phyloP scores from a whole-genome alignment of 2,888 invertebrate species.

The Nasonia oneida region DNA sequence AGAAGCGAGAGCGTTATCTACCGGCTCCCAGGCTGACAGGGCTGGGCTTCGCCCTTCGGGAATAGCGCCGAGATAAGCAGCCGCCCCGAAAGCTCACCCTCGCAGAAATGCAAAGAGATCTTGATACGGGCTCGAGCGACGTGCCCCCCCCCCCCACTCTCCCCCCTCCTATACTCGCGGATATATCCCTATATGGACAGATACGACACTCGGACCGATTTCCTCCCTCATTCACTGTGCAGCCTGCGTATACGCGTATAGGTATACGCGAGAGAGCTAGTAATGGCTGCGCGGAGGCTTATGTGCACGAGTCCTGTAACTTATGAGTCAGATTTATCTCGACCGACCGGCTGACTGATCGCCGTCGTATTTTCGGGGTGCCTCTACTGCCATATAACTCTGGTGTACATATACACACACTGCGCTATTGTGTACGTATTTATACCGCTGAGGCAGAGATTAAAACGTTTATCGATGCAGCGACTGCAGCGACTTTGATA shows the following conservation, averaged over 20 bases:
- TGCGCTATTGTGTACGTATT: neutral
- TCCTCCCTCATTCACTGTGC: neutral
- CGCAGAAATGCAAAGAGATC: conserved; percentile 78
- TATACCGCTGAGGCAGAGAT: conserved; percentile 11
- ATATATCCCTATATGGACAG: conserved; percentile 7
- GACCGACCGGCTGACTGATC: conserved; percentile 75
- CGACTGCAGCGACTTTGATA: neutral
- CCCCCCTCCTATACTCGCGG: neutral
- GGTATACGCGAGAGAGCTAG: neutral
- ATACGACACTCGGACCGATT: conserved; percentile 2
- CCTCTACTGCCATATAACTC: too few relatives aligned
- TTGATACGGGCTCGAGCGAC: conserved; percentile 74
- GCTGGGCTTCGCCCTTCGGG: conserved; percentile 75
- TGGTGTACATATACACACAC: neutral
- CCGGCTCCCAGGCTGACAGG: conserved; percentile 77
- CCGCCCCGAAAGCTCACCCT: conserved; percentile 66
- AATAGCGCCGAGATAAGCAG: conserved; percentile 78
- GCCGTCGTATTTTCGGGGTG: conserved; percentile 59
- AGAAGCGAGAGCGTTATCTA: conserved; percentile 74
- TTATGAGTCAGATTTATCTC: conserved; percentile 78
- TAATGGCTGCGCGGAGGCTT: conserved; percentile 15
- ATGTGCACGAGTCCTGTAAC: conserved; percentile 71
- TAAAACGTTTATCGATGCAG: conserved; percentile 22
- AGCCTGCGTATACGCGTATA: neutral
- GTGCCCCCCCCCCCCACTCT: too few relatives aligned